Base-by-base conservation (phyloP, 2,113 vertebrate genomes). In the Phrynosoma platyrhinos region DNA sequence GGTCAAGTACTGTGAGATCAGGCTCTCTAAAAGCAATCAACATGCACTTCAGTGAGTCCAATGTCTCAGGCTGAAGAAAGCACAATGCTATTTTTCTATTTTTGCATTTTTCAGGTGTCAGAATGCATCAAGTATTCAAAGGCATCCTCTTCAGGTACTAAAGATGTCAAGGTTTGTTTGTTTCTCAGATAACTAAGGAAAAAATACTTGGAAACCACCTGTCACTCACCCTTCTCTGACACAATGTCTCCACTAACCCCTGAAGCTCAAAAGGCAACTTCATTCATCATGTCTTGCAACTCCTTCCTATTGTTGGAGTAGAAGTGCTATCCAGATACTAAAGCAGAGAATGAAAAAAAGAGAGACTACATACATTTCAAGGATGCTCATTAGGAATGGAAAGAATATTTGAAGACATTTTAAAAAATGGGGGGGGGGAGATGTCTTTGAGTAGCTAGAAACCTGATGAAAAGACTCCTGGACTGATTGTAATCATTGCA, bases 1-100 rank as follows among this genome's bases (percentile, higher is more conserved):
- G 42, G 36, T 88, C 52, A 93, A 94, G 23, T 87, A 32, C n/a
- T 32, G 84, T 47, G 84, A 32, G 74, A 20, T 53, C 8, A 82
- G 9, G 80, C 18, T 80, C 18, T 82, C 25, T 18, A 58, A 79
- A 92, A 0, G 2, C 69, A 3, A n/a, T 58, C 75, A 3, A 13
- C 1, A 7, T 81, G 9, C 2, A 62, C 53, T 3, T 88, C 32
- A 66, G 40, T 36, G 32, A 1, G 25, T 88, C 1, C 74, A 71
- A 47, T 8, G 74, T 86, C 23, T 52, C 36, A n/a, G 40, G 75
- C 52, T 58, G 27, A 88, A 30, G 23, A 18, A 86, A 89, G 1
- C 83, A 62, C 53, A 89, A 42, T 8, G 40, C 21, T 21, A 81
- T 32, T 36, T 40, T 88, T 74, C 2, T 84, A 10, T 1, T 0